Conservation (phyloP, 2,113 vertebrate genomes). For the Hippocampus zosterae region DNA sequence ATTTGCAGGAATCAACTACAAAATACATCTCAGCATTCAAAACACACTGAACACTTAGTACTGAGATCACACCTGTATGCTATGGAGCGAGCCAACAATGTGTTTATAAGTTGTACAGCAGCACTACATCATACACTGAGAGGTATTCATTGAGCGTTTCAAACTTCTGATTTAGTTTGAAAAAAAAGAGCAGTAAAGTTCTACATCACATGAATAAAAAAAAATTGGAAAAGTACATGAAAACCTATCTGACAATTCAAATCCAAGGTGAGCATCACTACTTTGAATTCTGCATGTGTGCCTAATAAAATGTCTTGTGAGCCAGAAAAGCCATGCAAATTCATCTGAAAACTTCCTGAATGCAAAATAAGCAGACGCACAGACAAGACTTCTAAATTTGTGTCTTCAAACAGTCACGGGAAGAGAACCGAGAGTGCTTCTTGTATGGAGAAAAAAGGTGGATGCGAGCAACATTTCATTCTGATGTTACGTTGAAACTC, state of each 20-base stretch:
- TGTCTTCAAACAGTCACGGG: not conserved
- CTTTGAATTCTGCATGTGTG: not conserved
- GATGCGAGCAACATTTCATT: slow-evolving; percentile 14
- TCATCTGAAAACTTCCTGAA: not conserved
- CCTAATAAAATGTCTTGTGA: not conserved
- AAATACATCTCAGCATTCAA: too few species aligned
- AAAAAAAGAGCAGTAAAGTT: too few species aligned
- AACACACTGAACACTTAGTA: too few species aligned
- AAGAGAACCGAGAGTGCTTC: not conserved
- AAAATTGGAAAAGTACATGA: not conserved
- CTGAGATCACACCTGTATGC: too few species aligned
- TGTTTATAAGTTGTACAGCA: too few species aligned
- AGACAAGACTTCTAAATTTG: not conserved
- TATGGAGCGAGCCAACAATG: too few species aligned
- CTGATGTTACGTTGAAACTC: slow-evolving; percentile 14
- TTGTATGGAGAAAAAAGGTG: slow-evolving; percentile 5
- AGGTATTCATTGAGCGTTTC: too few species aligned
- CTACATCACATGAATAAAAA: too few species aligned
- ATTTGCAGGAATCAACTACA: too few species aligned
- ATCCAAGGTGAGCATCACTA: not conserved
- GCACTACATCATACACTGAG: too few species aligned
- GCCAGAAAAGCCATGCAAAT: not conserved
- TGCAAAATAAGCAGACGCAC: not conserved
- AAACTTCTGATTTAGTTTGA: too few species aligned
- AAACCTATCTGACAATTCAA: not conserved